A percentile compares a stretch with the other conserved stretches of the same genome.
These are phyloP conservation scores for Condylura cristata DNA, from an alignment of 2,113 vertebrate genomes.

Conservation along the genomic window DNA sequence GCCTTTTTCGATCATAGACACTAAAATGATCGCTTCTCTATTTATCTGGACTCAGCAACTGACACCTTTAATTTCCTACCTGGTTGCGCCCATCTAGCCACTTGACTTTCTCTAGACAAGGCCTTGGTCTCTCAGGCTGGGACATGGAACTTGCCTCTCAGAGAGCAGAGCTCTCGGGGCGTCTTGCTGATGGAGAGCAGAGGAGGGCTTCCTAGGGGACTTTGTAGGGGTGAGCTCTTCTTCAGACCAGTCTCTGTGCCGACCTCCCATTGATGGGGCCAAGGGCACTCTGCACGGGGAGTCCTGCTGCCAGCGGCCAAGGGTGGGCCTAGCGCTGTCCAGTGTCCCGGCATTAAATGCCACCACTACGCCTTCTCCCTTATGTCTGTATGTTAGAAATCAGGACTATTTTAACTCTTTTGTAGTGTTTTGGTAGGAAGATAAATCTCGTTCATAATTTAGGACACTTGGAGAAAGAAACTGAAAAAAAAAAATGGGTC, in stretches of 20 bases:
- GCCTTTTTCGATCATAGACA: conserved; percentile 16
- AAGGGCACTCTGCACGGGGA: not conserved
- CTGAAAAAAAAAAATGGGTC: conserved; percentile 49
- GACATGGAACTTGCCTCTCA: not conserved
- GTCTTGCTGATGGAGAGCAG: not conserved
- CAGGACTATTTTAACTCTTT: not conserved
- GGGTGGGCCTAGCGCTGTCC: not conserved
- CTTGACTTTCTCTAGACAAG: not conserved
- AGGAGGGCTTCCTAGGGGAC: not conserved
- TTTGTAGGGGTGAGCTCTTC: not conserved
- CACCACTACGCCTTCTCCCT: not conserved
- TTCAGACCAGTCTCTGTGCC: not conserved
- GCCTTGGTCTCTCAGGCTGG: not conserved
- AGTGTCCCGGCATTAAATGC: not conserved
- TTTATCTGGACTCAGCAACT: not conserved
- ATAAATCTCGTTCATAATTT: conserved; percentile 45
- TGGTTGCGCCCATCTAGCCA: not conserved
- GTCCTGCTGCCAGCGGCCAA: not conserved
- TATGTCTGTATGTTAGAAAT: not conserved
- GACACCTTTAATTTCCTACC: conserved; percentile 22
- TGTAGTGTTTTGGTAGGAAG: conserved; percentile 32
- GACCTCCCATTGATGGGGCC: not conserved
- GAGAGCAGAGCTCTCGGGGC: not conserved
- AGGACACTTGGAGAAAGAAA: conserved; percentile 46
- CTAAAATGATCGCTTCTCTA: not conserved